Percentiles rank a stretch among this genome's conserved stretches.
phyloP scores from a whole-genome alignment of 2,888 invertebrate genomes.

The Tachystola acroxantha region DNA sequence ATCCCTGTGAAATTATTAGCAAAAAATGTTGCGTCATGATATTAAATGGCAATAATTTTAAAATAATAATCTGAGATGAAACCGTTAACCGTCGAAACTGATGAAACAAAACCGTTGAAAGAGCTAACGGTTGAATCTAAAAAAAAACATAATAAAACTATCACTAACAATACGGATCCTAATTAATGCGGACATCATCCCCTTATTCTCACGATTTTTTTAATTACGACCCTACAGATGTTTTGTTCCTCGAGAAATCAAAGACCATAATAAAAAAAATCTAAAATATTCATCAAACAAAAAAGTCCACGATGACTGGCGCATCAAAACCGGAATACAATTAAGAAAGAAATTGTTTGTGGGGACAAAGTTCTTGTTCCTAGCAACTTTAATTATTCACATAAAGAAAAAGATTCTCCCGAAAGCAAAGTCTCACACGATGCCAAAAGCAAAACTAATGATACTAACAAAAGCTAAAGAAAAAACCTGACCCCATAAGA shows the following conservation, averaged over 20 bases:
- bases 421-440: constrained; percentile 53
- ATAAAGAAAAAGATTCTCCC: constrained; percentile 29
- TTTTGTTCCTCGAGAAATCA: constrained; percentile 56
- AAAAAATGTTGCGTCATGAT: neutral
- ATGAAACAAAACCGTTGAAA: constrained; percentile 19
- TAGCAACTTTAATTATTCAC: constrained; percentile 64
- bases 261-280: constrained; percentile 47
- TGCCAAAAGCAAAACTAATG: constrained; percentile 60
- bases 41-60: neutral
- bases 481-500: constrained; percentile 63
- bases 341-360: constrained; percentile 64
- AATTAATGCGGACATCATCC: constrained; percentile 57
- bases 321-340: constrained; percentile 73
- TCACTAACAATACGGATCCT: constrained; percentile 30
- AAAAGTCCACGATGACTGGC: constrained; percentile 61
- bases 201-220: constrained; percentile 70
- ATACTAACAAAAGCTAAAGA: constrained; percentile 53
- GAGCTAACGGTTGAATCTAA: constrained; percentile 18
- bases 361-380: constrained; percentile 67
- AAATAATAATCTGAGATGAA: constrained; percentile 10
- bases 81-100: constrained; percentile 20
- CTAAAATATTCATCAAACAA: constrained; percentile 61
- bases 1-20: too few relatives aligned
- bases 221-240: constrained; percentile 69
- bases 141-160: constrained; percentile 21